Percentiles rank a stretch among this genome's conserved stretches.
These are phyloP conservation scores for Coptotermes formosanus DNA, from an alignment of 1,140 invertebrate genomes.

Conservation along the genomic window DNA sequence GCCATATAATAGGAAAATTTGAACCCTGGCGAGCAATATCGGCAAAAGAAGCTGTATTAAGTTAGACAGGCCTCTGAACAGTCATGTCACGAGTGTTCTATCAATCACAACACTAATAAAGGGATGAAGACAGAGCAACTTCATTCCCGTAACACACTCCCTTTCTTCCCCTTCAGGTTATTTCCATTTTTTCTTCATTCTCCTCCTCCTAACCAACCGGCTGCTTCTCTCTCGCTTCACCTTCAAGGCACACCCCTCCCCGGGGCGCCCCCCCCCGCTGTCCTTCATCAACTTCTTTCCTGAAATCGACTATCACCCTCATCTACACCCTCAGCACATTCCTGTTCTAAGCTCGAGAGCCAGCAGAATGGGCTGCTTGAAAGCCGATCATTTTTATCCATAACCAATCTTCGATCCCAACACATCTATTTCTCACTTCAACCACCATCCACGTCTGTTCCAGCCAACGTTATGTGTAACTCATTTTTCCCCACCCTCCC, in stretches of 20 bases:
- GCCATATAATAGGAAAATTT: not conserved
- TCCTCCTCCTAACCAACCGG: not conserved
- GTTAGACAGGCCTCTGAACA: not conserved
- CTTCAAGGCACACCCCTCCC: too few relatives aligned
- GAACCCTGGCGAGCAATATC: not conserved
- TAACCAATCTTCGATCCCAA: constrained; percentile 13
- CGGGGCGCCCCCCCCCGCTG: too few relatives aligned
- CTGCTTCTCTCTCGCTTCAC: not conserved
- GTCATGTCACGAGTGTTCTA: not conserved
- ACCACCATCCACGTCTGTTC: not conserved
- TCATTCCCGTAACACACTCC: not conserved
- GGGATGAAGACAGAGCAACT: not conserved
- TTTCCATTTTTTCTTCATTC: not conserved
- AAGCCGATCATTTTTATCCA: not conserved
- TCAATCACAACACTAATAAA: not conserved
- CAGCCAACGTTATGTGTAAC: not conserved
- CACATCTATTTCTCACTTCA: constrained; percentile 17
- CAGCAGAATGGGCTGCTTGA: not conserved
- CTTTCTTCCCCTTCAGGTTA: not conserved
- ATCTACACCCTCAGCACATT: not conserved
- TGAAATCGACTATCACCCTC: not conserved
- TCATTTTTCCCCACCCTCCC: not conserved
- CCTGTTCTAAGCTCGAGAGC: not conserved
- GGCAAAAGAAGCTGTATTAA: not conserved
- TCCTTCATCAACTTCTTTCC: not conserved